Base-by-base conservation (phyloP, 2,888 invertebrate species). In the Cryptocheilus praepositus region DNA sequence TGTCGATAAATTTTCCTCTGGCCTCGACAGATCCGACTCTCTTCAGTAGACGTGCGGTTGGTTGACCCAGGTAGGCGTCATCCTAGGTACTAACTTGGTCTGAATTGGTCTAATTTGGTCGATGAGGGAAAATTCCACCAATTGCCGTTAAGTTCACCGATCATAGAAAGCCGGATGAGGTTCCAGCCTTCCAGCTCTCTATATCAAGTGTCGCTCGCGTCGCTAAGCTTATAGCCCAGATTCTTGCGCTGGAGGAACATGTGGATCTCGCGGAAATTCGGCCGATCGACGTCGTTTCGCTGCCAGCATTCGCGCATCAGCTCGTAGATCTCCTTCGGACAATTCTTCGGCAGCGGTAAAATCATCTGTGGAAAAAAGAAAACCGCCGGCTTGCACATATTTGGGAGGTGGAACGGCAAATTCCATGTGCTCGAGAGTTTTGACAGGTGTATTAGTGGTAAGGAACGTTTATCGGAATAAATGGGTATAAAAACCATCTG, bases 221-320 rank as follows among this genome's bases (percentile, higher is more conserved):
- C 77, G 64, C 78, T 81, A 59, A 86, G 87, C 67, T 88, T 87
- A 74, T 87, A 88, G 64, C 92, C 93, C 74, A 94, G 90, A 88
- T 94, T 94, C 89, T 95, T 95, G 82, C 94, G 90, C 88, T 94
- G 95, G 74, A 96, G 91, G 89, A 96, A 96, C 88, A 95, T 91
- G 89, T 95, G 95, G 82, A 96, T 95, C 89, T 96, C 96, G 70
- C 93, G 91, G 89, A 96, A 96, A 81, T 92, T 93, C 54, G 96
- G 96, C 65, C 96, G 90, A 88, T 93, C 93, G 49, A 91, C 90
- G 82, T 95, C 95, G 85, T 94, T 93, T 61, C 94, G 90, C 85
- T 95, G 94, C 96, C 96, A 96, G 86, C 96, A 96, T 85, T 96
- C 95, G 83, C 93, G 91, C 94, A 96, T 95, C 84, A 96, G 90